Evolutionary conservation across 2,113 vertebrate species (phyloP), one percentile per base, ranked within the genome.

Genomic region (Ctenodactylus gundi): DNA sequence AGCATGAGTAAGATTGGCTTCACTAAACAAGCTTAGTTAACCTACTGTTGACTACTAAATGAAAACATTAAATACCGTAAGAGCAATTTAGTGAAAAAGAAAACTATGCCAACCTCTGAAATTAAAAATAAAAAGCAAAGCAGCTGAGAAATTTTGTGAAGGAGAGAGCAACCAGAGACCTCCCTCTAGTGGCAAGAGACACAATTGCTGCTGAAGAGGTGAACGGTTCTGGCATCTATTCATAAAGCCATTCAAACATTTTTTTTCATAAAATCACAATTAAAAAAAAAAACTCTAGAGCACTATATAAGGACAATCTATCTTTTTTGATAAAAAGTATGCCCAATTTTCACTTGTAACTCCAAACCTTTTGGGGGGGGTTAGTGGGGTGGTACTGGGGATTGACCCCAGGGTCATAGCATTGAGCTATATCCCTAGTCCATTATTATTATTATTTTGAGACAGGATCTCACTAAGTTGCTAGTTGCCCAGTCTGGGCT

Each of bases 101-200:
- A n/a, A n/a, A 89, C 58, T 65, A 91, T 90, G 94, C 14, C 31
- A 51, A 78, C 34, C 39, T 46, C 18, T 10, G 34, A 65, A 96
- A 88, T 90, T 64, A 72, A 95, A 91, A 92, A 80, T 27, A 87
- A 95, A 92, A n/a, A 88, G 12, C 46, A 95, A 96, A 96, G 75
- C 90, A 81, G 84, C 82, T 64, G 78, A 68, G 27, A 92, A 20
- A 75, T 81, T 87, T 97, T 91, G 72, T 62, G 41, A 46, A 80
- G 44, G 36, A 85, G 1, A 0, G 44, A 29, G 64, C 57, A 92
- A 94, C 12, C 44, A 67, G 51, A 85, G 73, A 4, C 49, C 93
- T 93, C 98, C 98, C 97, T 95, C 98, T 97, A 90, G 97, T 94
- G 98, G 84, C 96, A 97, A 60, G 0, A 8, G 0, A 9, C 11